A percentile compares a stretch with the other conserved stretches of the same genome.
These are phyloP conservation scores for Cosmorhoe ocellata DNA, from an alignment of 2,888 invertebrate genomes.

Conservation along the genomic window DNA sequence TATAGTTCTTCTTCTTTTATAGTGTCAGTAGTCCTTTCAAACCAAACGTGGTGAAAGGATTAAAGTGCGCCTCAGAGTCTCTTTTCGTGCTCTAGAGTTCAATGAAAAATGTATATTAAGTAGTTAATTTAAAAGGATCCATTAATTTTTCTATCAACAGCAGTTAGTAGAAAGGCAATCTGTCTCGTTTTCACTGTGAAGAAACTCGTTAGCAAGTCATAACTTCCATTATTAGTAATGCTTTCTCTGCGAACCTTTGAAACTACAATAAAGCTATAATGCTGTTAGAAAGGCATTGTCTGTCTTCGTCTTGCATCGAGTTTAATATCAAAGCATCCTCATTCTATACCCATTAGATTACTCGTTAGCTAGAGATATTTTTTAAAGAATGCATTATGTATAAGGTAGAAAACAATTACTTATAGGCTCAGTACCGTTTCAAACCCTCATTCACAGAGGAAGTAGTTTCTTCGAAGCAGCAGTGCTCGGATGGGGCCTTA, in stretches of 20 bases:
- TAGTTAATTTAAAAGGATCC: too few species aligned
- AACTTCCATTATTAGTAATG: conserved; percentile 20
- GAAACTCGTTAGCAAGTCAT: conserved; percentile 14
- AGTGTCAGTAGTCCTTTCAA: too few species aligned
- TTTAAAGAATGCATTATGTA: too few species aligned
- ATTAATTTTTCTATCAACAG: not conserved
- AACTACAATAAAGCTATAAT: conserved; percentile 1
- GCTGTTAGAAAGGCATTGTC: conserved; percentile 3
- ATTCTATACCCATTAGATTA: not conserved
- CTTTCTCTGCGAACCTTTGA: conserved; percentile 18
- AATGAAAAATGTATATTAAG: too few species aligned
- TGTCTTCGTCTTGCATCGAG: not conserved
- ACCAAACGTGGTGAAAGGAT: too few species aligned
- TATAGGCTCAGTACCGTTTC: not conserved
- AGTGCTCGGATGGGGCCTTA: conserved; percentile 1
- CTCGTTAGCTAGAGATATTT: too few species aligned
- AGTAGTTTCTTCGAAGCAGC: not conserved
- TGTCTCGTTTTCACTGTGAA: not conserved
- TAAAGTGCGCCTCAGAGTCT: too few species aligned
- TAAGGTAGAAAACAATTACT: too few species aligned
- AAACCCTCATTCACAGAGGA: conserved; percentile 2
- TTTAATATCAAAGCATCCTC: not conserved
- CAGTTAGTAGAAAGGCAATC: not conserved
- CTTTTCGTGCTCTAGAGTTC: too few species aligned
- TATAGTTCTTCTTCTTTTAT: too few species aligned